Conservation (phyloP, 2,888 invertebrate genomes). For the Ophion obscuratus region DNA sequence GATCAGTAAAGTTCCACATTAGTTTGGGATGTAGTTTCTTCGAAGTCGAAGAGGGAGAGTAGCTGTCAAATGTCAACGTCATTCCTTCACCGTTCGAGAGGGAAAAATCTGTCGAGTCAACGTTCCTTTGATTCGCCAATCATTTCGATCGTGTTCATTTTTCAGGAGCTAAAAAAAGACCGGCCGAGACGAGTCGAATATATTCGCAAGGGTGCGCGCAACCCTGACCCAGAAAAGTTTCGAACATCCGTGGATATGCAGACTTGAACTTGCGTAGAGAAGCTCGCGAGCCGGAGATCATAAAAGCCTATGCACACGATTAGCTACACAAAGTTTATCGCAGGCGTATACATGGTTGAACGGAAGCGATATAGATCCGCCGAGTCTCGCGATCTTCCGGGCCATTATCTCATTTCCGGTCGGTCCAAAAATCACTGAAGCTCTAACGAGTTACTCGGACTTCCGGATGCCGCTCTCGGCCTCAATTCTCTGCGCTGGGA, state of each 20-base stretch:
- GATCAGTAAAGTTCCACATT: neutral
- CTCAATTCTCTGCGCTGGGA: neutral
- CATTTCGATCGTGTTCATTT: neutral
- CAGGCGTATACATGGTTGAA: neutral
- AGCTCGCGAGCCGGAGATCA: constrained; percentile 4
- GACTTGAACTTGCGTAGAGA: constrained; percentile 5
- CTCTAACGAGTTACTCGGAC: constrained; percentile 39
- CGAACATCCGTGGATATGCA: neutral
- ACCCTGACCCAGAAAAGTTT: constrained; percentile 19
- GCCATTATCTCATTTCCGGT: constrained; percentile 28
- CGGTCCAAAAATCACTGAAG: constrained; percentile 11
- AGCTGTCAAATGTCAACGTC: no score
- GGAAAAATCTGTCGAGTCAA: neutral
- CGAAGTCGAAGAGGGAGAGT: neutral
- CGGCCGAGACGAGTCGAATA: neutral
- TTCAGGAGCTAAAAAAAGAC: neutral
- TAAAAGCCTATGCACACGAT: constrained; percentile 1
- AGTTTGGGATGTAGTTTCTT: neutral
- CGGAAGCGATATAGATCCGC: constrained; percentile 27
- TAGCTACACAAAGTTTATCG: constrained; percentile 18
- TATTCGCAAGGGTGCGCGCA: neutral
- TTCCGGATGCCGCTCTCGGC: constrained; percentile 11
- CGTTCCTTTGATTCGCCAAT: neutral
- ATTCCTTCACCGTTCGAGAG: neutral
- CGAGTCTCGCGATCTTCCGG: constrained; percentile 17